Evolutionary conservation across 2,113 vertebrate genomes (phyloP), one percentile per base, ranked within the genome.

Genomic region (Nyctibius bracteatus): DNA sequence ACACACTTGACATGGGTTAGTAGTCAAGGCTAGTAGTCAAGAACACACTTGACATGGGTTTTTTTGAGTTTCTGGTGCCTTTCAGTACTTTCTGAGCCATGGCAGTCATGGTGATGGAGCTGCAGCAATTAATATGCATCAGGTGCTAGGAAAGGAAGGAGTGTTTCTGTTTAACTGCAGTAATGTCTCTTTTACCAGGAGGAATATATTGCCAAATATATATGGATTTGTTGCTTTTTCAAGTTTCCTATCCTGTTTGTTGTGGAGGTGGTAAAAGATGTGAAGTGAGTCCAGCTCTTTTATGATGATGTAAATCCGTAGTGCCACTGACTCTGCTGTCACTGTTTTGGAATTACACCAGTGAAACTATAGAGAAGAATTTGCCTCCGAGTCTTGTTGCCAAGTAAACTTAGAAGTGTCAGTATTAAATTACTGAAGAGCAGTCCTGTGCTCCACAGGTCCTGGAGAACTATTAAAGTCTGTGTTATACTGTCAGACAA

Each of bases 401-500:
- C 83, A 91, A 89, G 61, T 89, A 91, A 68, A 91, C 65, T 88
- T 86, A 31, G 33, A 91, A 78, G 68, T 52, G 61, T 81, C 44
- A 28, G 67, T 92, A 81, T 79, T 90, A 83, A 90, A 81, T 86
- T 90, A 67, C 44, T 65, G 55, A 92, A 71, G 65, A 94, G 59
- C 71, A 86, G 30, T 68, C 51, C 57, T 44, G 88, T 88, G 86
- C 54, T 94, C 70, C 10, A 8, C 39, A 31, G 83, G 70, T 92
- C 90, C 66, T 72, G 31, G 31, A 82, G 74, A 92, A 89, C 73
- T 68, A 81, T 84, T 96, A 79, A 74, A 81, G 75, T 85, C 88
- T 44, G 9, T 41, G 44, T 65, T 57, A 61, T 68, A 13, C 65
- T 89, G 83, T 94, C 83, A 92, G 62, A 72, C 6, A 14, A 37